Evolutionary conservation across 2,888 invertebrate species (phyloP), one percentile per base, ranked within the genome.

Genomic region (Mythimna lalbum): DNA sequence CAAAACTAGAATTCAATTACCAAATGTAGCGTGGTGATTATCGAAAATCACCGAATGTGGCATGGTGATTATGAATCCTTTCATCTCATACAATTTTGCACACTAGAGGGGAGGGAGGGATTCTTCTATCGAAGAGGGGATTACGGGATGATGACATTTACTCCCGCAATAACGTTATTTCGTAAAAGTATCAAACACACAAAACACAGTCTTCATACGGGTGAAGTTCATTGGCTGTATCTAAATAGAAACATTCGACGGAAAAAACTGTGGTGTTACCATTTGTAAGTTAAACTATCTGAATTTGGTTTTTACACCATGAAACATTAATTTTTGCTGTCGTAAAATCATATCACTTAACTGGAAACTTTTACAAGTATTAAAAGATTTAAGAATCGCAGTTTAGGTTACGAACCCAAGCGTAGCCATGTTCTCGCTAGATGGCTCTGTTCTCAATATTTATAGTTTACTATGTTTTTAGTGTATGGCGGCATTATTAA

Each of bases 151-250:
- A 10, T 71, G 55, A 81, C 71, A 31, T 49, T 56, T 49, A 59
- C 31, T 36, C 6, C 63, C 17, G 0, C 12, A 39, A 27, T 72
- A 78, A 67, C 65, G 73, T 78, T 64, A 78, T 43, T 50, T 39
- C n/a, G 19, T 86, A 84, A 83, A 81, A 87, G 90, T 93, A 92
- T 92, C 89, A 89, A 85, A 92, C 92, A 92, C 92, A 92, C 91
- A 93, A 91, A 94, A 93, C 91, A 93, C 93, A 93, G 92, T 92
- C 91, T 92, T 88, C 60, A 72, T 75, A 86, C 89, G 89, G 86
- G 80, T 71, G 74, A 75, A 80, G 88, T 86, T 93, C 89, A 91
- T 89, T 84, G 84, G 80, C 69, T 60, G 31, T 43, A 49, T n/a
- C 3, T n/a, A 49, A 49, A 49, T 49, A 9, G n/a, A 52, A 36